A percentile compares a stretch with the other conserved stretches of the same genome.
Evolutionary conservation across 2,797 vertebrate species (phyloP).

Genomic region (Argentina silus): DNA sequence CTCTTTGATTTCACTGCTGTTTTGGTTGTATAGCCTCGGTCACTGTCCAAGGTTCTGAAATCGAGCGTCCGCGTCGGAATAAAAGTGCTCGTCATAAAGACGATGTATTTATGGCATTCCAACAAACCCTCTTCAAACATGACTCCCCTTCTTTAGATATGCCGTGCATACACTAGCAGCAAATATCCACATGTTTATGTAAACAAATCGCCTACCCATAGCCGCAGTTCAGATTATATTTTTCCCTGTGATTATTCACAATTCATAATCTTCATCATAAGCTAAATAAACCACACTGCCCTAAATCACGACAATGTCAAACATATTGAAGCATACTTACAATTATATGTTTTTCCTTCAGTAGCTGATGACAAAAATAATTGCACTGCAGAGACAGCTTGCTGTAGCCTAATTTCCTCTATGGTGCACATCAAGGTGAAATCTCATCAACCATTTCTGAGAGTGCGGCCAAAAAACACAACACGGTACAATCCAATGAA

Average conservation of each 20-base stretch:
- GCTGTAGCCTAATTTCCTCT: slow-evolving; percentile 49
- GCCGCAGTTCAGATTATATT: no score
- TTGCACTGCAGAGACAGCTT: slow-evolving; percentile 50
- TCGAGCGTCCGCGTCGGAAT: slow-evolving; percentile 47
- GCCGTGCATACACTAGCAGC: no score
- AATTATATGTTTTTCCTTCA: slow-evolving; percentile 49
- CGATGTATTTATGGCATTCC: slow-evolving; percentile 6
- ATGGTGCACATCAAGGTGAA: slow-evolving; percentile 44
- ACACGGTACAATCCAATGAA: slow-evolving; percentile 50
- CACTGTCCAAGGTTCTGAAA: slow-evolving; percentile 77
- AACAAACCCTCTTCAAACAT: background rate
- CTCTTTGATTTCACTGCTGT: background rate
- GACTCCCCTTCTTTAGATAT: background rate
- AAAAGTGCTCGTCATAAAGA: no score
- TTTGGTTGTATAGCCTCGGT: slow-evolving; percentile 20
- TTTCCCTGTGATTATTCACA: no score
- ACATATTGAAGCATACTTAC: slow-evolving; percentile 58
- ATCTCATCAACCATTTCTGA: slow-evolving; percentile 54
- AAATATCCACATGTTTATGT: no score
- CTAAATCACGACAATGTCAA: background rate
- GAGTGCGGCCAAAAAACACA: slow-evolving; percentile 24
- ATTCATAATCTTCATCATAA: no score
- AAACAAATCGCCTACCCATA: background rate
- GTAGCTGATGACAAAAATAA: slow-evolving; percentile 29
- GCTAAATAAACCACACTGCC: no score